Conservation (phyloP, 2,888 invertebrate genomes). For the Cephus rjabovi region DNA sequence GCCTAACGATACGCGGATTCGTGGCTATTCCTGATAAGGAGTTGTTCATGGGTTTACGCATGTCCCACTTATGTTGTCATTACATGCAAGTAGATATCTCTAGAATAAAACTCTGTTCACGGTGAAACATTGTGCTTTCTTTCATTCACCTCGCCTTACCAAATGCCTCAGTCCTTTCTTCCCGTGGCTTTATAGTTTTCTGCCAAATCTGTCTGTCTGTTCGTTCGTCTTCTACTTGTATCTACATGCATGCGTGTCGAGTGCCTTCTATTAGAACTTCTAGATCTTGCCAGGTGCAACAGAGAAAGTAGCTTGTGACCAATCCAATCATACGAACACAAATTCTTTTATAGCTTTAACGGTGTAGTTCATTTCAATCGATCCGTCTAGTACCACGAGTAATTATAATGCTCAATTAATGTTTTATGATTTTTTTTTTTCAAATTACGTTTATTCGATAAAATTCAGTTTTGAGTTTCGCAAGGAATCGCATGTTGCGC, state of each 20-base stretch:
- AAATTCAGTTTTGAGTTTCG: too few species aligned
- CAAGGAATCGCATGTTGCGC: neutral
- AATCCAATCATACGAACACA: neutral
- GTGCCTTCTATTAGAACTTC: slow-evolving; percentile 67
- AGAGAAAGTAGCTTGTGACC: neutral
- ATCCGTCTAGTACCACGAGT: neutral
- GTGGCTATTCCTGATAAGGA: neutral
- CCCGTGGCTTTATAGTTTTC: slow-evolving; percentile 33
- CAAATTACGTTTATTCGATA: too few species aligned
- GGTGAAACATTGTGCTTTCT: slow-evolving; percentile 62
- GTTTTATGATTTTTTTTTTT: neutral
- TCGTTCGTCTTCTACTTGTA: slow-evolving; percentile 11
- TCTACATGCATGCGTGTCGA: slow-evolving; percentile 68
- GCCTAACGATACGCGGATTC: slow-evolving; percentile 23
- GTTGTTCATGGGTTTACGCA: neutral
- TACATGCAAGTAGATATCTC: slow-evolving; percentile 51
- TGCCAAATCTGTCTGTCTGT: slow-evolving; percentile 26
- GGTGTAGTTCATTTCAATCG: too few species aligned
- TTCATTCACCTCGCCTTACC: slow-evolving; percentile 56
- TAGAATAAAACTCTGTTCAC: slow-evolving; percentile 62
- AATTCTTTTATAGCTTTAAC: too few species aligned
- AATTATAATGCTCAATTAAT: neutral
- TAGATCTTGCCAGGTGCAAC: slow-evolving; percentile 15
- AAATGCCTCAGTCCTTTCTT: slow-evolving; percentile 28
- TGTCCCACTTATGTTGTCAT: slow-evolving; percentile 46